Evolutionary conservation across 2,888 invertebrate genomes (phyloP).

Genomic region (Brachycybe producta): DNA sequence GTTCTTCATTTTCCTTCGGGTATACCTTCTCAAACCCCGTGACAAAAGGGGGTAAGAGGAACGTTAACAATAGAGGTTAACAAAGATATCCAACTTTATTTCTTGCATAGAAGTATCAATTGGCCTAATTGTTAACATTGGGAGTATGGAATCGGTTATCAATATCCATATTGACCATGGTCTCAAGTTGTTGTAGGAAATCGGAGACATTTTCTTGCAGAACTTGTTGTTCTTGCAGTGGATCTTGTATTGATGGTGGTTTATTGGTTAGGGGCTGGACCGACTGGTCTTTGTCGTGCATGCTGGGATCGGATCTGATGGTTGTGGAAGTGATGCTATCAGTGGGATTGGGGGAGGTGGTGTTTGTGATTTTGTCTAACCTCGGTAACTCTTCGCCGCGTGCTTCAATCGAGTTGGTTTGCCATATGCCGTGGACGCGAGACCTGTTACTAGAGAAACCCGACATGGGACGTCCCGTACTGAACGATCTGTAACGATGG

Average conservation of each 20-base stretch:
- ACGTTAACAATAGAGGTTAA: no score
- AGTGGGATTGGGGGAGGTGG: conserved; percentile 3
- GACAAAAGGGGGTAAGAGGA: no score
- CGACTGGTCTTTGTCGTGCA: not conserved
- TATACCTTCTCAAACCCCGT: no score
- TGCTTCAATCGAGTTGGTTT: not conserved
- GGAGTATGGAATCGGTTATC: not conserved
- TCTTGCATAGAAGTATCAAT: no score
- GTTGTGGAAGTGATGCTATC: not conserved
- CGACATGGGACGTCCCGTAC: no score
- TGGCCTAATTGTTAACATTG: no score
- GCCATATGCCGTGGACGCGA: conserved; percentile 5
- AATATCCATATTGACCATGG: conserved; percentile 3
- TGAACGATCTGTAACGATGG: no score
- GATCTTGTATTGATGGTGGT: no score
- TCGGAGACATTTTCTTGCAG: conserved; percentile 1
- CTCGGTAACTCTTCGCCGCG: not conserved
- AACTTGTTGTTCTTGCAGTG: no score
- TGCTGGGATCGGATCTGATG: not conserved
- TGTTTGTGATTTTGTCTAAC: conserved; percentile 10
- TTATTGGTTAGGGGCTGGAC: not conserved
- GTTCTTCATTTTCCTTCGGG: no score
- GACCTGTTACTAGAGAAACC: no score
- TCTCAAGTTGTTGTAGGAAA: conserved; percentile 1
- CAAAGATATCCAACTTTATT: no score